Evolutionary conservation across 2,797 vertebrate genomes (phyloP).

Genomic region (Epinephelus awoara): DNA sequence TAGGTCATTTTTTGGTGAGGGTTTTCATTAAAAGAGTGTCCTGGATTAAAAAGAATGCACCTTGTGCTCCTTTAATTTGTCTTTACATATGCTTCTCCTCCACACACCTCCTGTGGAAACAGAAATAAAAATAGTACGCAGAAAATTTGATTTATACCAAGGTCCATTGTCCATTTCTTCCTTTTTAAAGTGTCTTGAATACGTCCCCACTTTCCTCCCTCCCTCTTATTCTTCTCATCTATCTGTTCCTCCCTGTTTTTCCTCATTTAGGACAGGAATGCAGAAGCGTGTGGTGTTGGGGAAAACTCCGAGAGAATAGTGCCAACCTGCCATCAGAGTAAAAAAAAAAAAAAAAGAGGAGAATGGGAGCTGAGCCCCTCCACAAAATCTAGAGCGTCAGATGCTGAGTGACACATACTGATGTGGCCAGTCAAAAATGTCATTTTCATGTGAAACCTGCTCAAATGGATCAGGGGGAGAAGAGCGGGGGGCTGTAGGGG

Average conservation of each 20-base stretch:
- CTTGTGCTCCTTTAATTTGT: constrained; percentile 54
- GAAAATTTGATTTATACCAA: constrained; percentile 35
- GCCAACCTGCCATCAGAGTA: constrained; percentile 61
- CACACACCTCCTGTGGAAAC: constrained; percentile 68
- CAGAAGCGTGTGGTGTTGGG: constrained; percentile 26
- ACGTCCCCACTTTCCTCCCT: background rate
- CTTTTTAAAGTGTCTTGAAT: constrained; percentile 31
- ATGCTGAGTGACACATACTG: constrained; percentile 87
- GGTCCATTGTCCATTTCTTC: constrained; percentile 2
- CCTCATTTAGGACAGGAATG: constrained; percentile 58
- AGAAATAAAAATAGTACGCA: constrained; percentile 69
- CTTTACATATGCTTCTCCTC: constrained; percentile 59
- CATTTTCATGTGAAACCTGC: constrained; percentile 85
- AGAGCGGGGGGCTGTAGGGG: background rate
- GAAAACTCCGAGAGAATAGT: constrained; percentile 66
- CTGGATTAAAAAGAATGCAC: constrained; percentile 48
- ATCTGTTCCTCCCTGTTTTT: constrained; percentile 12
- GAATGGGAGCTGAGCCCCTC: constrained; percentile 73
- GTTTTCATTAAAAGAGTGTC: constrained; percentile 66
- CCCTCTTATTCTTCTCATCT: constrained; percentile 18
- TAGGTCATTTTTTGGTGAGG: constrained; percentile 68
- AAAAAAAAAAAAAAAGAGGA: constrained; percentile 4
- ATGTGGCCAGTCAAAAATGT: constrained; percentile 88
- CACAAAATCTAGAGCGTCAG: constrained; percentile 79
- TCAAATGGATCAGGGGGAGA: constrained; percentile 77